Percentiles rank a stretch among this genome's conserved stretches.
Evolutionary conservation across 2,797 vertebrate genomes (phyloP).

Genomic region (Galagoides demidoff): DNA sequence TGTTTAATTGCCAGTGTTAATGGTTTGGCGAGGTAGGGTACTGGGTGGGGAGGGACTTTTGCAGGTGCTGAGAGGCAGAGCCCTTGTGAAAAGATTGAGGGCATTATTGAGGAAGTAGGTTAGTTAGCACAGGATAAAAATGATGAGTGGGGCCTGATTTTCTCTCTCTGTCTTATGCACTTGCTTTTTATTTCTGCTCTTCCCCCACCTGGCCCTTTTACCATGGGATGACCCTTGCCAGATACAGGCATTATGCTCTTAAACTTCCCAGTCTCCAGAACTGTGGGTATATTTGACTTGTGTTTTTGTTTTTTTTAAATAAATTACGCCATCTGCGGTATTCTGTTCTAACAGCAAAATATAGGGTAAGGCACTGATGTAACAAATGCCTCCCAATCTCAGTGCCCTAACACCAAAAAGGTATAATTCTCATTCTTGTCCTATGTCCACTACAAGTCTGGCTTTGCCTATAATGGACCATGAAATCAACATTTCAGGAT

Average conservation of each 20-base stretch:
- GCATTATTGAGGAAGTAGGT: too few species aligned
- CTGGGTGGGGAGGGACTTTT: not conserved
- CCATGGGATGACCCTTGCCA: not conserved
- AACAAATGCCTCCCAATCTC: not conserved
- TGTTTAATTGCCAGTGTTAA: not conserved
- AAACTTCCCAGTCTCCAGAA: not conserved
- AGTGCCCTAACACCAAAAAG: not conserved
- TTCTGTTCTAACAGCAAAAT: not conserved
- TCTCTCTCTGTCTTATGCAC: not conserved
- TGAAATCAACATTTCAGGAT: not conserved
- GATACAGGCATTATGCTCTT: not conserved
- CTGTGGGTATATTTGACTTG: not conserved
- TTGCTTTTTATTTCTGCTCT: not conserved
- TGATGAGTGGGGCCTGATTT: not conserved
- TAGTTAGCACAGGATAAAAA: not conserved
- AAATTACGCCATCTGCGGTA: not conserved
- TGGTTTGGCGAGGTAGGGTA: too few species aligned
- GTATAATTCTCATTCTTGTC: not conserved
- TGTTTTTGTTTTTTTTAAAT: not conserved
- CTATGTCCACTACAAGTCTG: not conserved
- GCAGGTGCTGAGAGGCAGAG: not conserved
- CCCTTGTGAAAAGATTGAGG: not conserved
- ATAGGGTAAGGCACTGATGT: not conserved
- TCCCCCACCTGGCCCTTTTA: not conserved
- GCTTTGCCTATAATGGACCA: not conserved